Base-by-base conservation (phyloP, 1,140 invertebrate species). In the Gryon sp. region DNA sequence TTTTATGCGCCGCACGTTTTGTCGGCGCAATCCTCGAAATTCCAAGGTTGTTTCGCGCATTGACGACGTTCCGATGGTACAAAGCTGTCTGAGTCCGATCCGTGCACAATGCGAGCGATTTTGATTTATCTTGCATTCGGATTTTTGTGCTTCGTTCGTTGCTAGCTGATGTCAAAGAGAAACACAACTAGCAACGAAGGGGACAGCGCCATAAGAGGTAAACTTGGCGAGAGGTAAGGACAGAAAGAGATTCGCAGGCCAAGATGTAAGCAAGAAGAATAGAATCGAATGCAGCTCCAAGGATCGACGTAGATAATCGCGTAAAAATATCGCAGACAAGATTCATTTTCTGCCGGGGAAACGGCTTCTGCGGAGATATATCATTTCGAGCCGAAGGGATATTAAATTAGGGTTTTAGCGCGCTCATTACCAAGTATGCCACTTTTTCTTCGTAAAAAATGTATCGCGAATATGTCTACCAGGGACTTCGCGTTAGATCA, bases 91-190 rank as follows among this genome's bases (percentile, higher is more conserved):
- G 38, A 66, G 65, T 46, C 66, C 50, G 55, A 68, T 43, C n/a
- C n/a, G 36, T 69, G 68, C 66, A 76, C 80, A 81, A 81, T 78
- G 78, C 69, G 38, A 70, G 26, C 72, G 72, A 83, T 84, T 83
- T 80, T 82, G 79, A 83, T 83, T 83, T 83, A 84, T 83, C 80
- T 82, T 65, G 63, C 76, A 66, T 68, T 72, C 53, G 70, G 69
- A 63, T 80, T 78, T 57, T 48, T 63, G 45, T 28, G 53, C 52
- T 76, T 69, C 46, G 48, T 38, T 59, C 57, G 22, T 4, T 45
- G 1, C 41, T 30, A 48, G 69, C 57, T 50, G 50, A 40, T 62
- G 69, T 73, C 57, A 57, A 63, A 59, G 41, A 38, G 41, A 50
- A 11, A 38, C 34, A 34, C 19, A 38, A 14, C 24, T n/a, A n/a